Evolutionary conservation across 2,888 invertebrate genomes (phyloP).

Genomic region (Camptogramma bilineatum): DNA sequence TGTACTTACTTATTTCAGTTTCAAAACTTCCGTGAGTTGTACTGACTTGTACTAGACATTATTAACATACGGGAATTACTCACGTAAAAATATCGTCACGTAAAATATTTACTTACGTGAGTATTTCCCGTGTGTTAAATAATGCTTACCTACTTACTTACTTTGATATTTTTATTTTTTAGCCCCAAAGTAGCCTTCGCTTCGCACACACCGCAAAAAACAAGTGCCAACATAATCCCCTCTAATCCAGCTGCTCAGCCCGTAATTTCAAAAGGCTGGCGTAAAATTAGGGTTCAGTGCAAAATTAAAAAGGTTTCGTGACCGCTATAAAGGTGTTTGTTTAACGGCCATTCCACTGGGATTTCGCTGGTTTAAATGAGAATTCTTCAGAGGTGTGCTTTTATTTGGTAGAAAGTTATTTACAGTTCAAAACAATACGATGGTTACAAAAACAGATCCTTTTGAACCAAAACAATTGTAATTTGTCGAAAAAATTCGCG

Average conservation of each 20-base stretch:
- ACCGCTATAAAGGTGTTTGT: conserved; percentile 29
- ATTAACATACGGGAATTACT: no score
- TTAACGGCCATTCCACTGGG: conserved; percentile 47
- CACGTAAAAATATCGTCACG: no score
- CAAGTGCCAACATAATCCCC: conserved; percentile 28
- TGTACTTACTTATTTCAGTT: no score
- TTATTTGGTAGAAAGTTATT: conserved; percentile 34
- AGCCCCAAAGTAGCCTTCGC: not conserved
- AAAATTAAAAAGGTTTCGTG: conserved; percentile 43
- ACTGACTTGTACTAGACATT: no score
- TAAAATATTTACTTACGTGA: not conserved
- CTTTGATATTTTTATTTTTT: no score
- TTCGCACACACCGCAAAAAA: conserved; percentile 8
- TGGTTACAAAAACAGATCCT: not conserved
- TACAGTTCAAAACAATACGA: conserved; percentile 1
- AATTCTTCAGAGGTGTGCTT: conserved; percentile 45
- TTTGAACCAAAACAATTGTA: conserved; percentile 1
- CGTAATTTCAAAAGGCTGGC: conserved; percentile 42
- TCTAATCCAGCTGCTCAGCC: conserved; percentile 31
- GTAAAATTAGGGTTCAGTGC: conserved; percentile 31
- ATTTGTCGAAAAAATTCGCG: not conserved
- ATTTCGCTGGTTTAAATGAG: conserved; percentile 55
- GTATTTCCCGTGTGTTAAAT: no score
- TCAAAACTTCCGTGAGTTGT: no score
- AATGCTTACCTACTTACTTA: no score